These are phyloP conservation scores for Mandrillus leucophaeus DNA, from an alignment of 2,113 vertebrate genomes.

Conservation along the genomic window DNA sequence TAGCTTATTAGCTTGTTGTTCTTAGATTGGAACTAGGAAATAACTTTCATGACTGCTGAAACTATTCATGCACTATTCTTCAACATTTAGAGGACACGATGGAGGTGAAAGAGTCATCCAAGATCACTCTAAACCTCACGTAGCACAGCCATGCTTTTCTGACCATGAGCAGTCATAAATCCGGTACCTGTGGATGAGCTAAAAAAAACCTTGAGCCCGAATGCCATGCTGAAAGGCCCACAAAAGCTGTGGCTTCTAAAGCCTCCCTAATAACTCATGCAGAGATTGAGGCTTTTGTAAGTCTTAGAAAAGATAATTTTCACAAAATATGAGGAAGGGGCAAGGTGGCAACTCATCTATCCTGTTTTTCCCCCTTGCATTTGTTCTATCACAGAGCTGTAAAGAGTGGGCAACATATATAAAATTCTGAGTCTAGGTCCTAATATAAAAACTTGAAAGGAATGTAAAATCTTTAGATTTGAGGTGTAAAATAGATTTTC, in stretches of 20 bases:
- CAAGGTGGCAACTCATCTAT: not conserved
- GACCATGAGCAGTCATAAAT: not conserved
- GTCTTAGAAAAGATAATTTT: slow-evolving; percentile 53
- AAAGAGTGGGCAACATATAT: not conserved
- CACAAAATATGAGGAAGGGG: slow-evolving; percentile 39
- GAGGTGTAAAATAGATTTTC: slow-evolving; percentile 71
- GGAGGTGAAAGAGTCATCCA: not conserved
- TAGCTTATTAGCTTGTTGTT: slow-evolving; percentile 26
- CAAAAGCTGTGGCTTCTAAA: slow-evolving; percentile 20
- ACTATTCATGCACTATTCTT: not conserved
- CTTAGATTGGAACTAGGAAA: not conserved
- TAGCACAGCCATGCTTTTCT: slow-evolving; percentile 3
- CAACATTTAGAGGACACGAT: not conserved
- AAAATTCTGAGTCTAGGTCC: slow-evolving; percentile 34
- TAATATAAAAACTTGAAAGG: slow-evolving; percentile 69
- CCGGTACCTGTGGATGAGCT: not conserved
- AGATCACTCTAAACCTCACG: not conserved
- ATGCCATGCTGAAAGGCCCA: slow-evolving; percentile 38
- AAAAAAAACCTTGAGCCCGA: not conserved
- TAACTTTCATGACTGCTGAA: not conserved
- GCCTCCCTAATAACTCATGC: slow-evolving; percentile 59
- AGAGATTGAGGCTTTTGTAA: slow-evolving; percentile 6
- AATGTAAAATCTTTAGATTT: slow-evolving; percentile 72
- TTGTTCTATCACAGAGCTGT: slow-evolving; percentile 57
- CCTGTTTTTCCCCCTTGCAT: not conserved